Conservation (phyloP, 2,113 vertebrate genomes). For the Vireo altiloquus region DNA sequence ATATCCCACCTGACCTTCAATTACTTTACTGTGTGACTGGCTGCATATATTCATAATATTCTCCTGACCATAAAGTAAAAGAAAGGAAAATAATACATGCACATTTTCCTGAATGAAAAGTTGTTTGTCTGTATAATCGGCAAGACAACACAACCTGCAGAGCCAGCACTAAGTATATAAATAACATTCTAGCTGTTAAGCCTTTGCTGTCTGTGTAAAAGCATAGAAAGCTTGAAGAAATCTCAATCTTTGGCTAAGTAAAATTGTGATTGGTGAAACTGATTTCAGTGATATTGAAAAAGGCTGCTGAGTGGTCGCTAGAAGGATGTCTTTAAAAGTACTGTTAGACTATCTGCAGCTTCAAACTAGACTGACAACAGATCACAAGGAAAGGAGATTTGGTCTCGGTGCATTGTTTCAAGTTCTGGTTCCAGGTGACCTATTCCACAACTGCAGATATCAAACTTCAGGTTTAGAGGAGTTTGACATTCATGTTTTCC, state of each 20-base stretch:
- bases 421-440: not conserved
- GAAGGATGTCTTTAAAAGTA: not conserved
- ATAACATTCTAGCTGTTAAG: not conserved
- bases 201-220: not conserved
- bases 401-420: not conserved
- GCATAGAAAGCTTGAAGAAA: not conserved
- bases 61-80: not conserved
- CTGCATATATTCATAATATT: not conserved
- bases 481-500: not conserved
- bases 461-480: not conserved
- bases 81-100: not conserved
- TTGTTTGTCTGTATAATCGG: not conserved
- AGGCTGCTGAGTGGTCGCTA: not conserved
- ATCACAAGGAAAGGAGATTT: not conserved
- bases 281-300: not conserved
- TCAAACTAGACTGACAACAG: not conserved
- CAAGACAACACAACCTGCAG: not conserved
- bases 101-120: not conserved
- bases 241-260: not conserved
- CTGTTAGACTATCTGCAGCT: not conserved
- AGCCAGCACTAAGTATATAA: not conserved
- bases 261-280: not conserved
- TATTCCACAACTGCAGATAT: not conserved
- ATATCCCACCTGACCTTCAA: not conserved
- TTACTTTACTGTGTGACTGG: not conserved